These are phyloP conservation scores for Phataginus tricuspis DNA, from an alignment of 2,797 vertebrate genomes.

Conservation along the genomic window DNA sequence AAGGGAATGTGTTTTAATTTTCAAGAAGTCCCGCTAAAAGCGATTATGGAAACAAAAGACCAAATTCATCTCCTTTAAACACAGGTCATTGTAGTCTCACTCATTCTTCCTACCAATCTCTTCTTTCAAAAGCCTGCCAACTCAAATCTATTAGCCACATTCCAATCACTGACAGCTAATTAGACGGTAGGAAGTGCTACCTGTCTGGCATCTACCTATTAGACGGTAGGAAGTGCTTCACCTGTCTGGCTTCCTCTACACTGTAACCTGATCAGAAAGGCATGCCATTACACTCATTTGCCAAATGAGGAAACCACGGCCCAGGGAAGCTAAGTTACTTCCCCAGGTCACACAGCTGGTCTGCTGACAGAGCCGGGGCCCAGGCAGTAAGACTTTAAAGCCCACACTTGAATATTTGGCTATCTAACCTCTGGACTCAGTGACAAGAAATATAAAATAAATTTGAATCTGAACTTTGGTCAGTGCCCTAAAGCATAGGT, in stretches of 20 bases:
- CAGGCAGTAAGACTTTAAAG: not conserved
- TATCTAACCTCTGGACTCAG: not conserved
- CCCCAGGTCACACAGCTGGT: not conserved
- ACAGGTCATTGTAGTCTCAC: not conserved
- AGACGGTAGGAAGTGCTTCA: not conserved
- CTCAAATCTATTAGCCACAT: not conserved
- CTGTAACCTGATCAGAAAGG: not conserved
- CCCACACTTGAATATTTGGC: not conserved
- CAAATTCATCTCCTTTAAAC: constrained; percentile 31
- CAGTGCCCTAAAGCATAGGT: not conserved
- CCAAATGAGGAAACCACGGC: not conserved
- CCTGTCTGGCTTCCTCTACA: not conserved
- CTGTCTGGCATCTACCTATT: not conserved
- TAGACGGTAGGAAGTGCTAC: too few relatives aligned
- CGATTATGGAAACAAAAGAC: not conserved
- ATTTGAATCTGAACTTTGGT: not conserved
- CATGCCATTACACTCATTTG: not conserved
- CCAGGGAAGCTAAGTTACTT: not conserved
- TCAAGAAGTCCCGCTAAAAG: not conserved
- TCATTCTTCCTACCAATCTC: not conserved
- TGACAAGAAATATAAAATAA: not conserved
- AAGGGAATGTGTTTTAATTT: not conserved
- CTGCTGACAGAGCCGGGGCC: not conserved
- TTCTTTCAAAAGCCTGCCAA: constrained; percentile 22
- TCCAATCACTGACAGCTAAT: not conserved